A percentile compares a stretch with the other conserved stretches of the same genome.
Conservation (phyloP, 1,140 invertebrate species). For the Eupeodes corollae region DNA sequence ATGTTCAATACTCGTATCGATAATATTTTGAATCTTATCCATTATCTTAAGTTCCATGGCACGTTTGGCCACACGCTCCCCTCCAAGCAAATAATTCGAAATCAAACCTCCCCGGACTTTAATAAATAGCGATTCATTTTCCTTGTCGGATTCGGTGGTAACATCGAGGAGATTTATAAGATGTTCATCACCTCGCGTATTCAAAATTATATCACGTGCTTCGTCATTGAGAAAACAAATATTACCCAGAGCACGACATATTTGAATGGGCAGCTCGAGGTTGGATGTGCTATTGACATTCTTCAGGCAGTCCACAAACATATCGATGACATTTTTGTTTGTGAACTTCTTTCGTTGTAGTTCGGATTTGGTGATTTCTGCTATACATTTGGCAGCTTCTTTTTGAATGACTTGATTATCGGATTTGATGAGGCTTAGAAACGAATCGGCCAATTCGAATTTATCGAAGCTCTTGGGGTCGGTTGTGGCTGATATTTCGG, state of each 20-base stretch:
- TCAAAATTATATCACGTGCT: conserved; percentile 48
- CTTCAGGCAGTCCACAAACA: conserved; percentile 42
- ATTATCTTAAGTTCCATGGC: conserved; percentile 57
- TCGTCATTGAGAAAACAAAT: conserved; percentile 78
- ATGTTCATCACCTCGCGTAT: conserved; percentile 45
- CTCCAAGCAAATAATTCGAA: conserved; percentile 67
- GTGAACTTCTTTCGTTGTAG: conserved; percentile 54
- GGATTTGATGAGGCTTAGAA: conserved; percentile 22
- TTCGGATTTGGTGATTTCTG: conserved; percentile 59
- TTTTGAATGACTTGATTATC: conserved; percentile 27
- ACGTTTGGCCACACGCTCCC: conserved; percentile 52
- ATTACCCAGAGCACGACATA: conserved; percentile 72
- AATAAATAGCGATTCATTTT: conserved; percentile 40
- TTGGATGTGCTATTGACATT: conserved; percentile 26
- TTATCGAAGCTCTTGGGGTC: conserved; percentile 35
- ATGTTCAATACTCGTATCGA: conserved; percentile 40
- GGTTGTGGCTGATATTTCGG: conserved; percentile 32
- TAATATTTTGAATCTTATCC: conserved; percentile 42
- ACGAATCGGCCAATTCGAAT: conserved; percentile 30
- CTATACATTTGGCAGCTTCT: conserved; percentile 49
- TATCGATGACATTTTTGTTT: conserved; percentile 44
- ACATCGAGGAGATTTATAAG: conserved; percentile 41
- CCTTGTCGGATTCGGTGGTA: conserved; percentile 21
- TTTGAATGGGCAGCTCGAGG: conserved; percentile 51
- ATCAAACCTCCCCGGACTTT: conserved; percentile 57